Evolutionary conservation across 2,888 invertebrate genomes (phyloP), one percentile per base, ranked within the genome.

Genomic region (Vanessa cardui): DNA sequence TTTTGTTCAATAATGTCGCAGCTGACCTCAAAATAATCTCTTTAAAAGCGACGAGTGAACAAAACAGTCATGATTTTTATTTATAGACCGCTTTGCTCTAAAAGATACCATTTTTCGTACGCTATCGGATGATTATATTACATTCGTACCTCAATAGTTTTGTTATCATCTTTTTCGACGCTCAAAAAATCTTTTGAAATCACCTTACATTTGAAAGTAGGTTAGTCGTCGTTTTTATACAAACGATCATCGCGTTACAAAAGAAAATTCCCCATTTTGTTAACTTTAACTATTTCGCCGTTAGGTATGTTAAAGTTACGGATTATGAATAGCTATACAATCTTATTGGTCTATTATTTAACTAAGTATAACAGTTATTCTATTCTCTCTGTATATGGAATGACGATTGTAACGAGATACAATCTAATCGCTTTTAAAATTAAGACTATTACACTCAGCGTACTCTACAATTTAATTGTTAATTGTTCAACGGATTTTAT

Each of bases 181-280:
- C 47, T 68, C 61, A 63, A 64, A 73, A 61, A 69, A 66, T 26
- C 75, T 83, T 78, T 80, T 76, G 75, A 77, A 77, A 75, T 81
- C 80, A 77, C 77, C 78, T 80, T 79, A 77, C 78, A 83, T 83
- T 76, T 66, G 72, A 79, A 84, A 84, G 84, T 84, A 78, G 83
- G 82, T 76, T 80, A 78, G 74, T 74, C 66, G 61, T 58, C 62
- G 71, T 75, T 82, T 83, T 80, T 83, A 75, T 79, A 77, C 50
- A 74, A 70, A 65, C 72, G 72, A 74, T 74, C 71, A 75, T 74
- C 77, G 72, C 76, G 73, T 77, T 73, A 78, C 74, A 76, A 78
- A 79, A 73, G 75, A 69, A 69, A 66, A 64, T 64, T 71, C 61
- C 58, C 61, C 66, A 62, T 76, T 74, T 71, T 75, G 76, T 76